These are phyloP conservation scores for Pachyramphus minor DNA, from an alignment of 2,113 vertebrate species.

Conservation along the genomic window DNA sequence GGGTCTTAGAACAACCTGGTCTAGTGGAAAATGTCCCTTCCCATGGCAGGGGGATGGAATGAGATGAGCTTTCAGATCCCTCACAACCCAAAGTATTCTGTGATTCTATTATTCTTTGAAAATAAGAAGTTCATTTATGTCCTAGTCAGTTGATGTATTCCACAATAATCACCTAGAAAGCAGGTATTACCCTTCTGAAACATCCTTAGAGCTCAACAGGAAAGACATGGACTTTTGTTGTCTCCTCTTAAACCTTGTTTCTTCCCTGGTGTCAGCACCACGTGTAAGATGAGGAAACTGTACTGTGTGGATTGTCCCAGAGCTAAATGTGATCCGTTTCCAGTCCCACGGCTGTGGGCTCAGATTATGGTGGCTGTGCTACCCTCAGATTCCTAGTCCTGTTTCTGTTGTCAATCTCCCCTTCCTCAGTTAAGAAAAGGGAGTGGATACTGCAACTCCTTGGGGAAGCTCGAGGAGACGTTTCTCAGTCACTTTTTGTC, in stretches of 20 bases:
- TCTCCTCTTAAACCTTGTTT: background rate
- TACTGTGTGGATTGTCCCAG: background rate
- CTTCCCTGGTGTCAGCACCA: background rate
- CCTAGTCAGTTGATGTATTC: background rate
- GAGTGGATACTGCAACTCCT: background rate
- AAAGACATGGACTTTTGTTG: background rate
- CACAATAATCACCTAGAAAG: background rate
- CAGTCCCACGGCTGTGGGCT: background rate
- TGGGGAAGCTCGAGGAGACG: background rate
- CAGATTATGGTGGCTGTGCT: background rate
- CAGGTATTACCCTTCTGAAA: background rate
- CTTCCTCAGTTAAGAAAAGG: background rate
- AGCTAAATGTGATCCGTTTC: background rate
- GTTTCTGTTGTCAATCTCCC: background rate
- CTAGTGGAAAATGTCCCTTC: background rate
- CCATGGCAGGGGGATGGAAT: background rate
- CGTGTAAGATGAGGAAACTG: background rate
- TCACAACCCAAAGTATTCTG: background rate
- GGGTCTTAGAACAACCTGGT: background rate
- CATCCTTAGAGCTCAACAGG: background rate
- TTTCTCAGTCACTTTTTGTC: background rate
- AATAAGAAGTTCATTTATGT: background rate
- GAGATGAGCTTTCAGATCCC: background rate
- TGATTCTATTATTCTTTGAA: background rate
- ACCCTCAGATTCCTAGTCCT: background rate